Evolutionary conservation across 2,797 vertebrate species (phyloP).

Genomic region (Helicolenus hilgendorfi): DNA sequence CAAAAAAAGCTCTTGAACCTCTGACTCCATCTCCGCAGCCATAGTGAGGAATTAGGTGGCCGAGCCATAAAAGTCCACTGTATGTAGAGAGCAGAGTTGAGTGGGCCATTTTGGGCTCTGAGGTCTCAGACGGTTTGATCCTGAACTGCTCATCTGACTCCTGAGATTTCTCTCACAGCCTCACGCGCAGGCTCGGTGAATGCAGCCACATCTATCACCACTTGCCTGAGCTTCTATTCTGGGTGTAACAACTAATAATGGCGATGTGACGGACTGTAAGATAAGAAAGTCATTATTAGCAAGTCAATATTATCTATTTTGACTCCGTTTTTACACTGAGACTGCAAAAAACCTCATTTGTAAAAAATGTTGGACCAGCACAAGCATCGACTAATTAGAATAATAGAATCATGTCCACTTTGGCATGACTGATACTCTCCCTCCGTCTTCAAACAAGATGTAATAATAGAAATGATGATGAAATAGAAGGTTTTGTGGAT

Average conservation of each 20-base stretch:
- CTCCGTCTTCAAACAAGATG: slow-evolving; percentile 31
- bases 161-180: slow-evolving; percentile 51
- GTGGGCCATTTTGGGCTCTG: slow-evolving; percentile 62
- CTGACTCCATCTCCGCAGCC: slow-evolving; percentile 64
- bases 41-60: slow-evolving; percentile 55
- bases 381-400: slow-evolving; percentile 42
- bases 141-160: slow-evolving; percentile 75
- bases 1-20: slow-evolving; percentile 73
- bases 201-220: slow-evolving; percentile 45
- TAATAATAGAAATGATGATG: slow-evolving; percentile 39
- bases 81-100: slow-evolving; percentile 67
- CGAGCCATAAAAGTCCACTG: slow-evolving; percentile 65
- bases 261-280: slow-evolving; percentile 40
- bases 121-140: slow-evolving; percentile 72
- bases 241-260: slow-evolving; percentile 37
- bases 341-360: slow-evolving; percentile 45
- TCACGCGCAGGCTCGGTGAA: slow-evolving; percentile 18
- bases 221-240: slow-evolving; percentile 44
- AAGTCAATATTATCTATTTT: slow-evolving; percentile 62
- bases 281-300: slow-evolving; percentile 65
- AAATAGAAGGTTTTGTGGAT: slow-evolving; percentile 15
- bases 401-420: slow-evolving; percentile 41
- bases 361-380: slow-evolving; percentile 36
- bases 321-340: slow-evolving; percentile 38
- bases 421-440: slow-evolving; percentile 47